Evolutionary conservation across 2,888 invertebrate genomes (phyloP).

Genomic region (Polydrusus tereticollis): DNA sequence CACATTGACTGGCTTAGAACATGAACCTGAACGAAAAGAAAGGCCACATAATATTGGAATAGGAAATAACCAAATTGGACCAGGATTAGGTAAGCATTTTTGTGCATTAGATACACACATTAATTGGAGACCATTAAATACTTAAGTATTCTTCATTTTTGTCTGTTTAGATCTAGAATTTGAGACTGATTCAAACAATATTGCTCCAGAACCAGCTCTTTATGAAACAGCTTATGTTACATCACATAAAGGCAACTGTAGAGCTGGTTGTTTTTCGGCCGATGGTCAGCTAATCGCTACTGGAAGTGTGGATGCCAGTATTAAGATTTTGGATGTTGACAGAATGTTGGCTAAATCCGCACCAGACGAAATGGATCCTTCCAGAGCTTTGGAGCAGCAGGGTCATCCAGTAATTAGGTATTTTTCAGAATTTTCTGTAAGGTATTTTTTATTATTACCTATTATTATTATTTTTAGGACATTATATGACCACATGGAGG

Average conservation of each 20-base stretch:
- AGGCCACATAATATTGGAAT: conserved; percentile 72
- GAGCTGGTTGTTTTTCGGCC: conserved; percentile 95
- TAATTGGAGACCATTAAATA: neutral
- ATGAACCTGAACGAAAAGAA: conserved; percentile 83
- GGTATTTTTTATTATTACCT: too few relatives aligned
- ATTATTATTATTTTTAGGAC: conserved; percentile 73
- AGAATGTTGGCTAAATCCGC: conserved; percentile 99
- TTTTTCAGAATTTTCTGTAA: too few relatives aligned
- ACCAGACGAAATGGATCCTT: conserved; percentile 87
- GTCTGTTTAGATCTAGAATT: conserved; percentile 85
- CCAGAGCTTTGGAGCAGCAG: conserved; percentile 89
- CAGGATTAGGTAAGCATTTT: conserved; percentile 70
- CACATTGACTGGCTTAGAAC: conserved; percentile 86
- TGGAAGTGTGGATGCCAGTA: conserved; percentile 98
- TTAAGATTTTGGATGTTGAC: conserved; percentile 99
- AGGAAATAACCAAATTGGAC: conserved; percentile 75
- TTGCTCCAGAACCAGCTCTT: conserved; percentile 95
- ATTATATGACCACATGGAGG: conserved; percentile 96
- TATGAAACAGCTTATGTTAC: conserved; percentile 99
- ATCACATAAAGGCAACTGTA: conserved; percentile 95
- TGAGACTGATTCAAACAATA: conserved; percentile 93
- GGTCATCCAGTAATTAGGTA: conserved; percentile 93
- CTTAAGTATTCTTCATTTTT: conserved; percentile 12
- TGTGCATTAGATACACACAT: neutral
- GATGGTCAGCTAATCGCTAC: conserved; percentile 98